Evolutionary conservation across 2,113 vertebrate genomes (phyloP), one percentile per base, ranked within the genome.

Genomic region (Hemibagrus wyckioides): DNA sequence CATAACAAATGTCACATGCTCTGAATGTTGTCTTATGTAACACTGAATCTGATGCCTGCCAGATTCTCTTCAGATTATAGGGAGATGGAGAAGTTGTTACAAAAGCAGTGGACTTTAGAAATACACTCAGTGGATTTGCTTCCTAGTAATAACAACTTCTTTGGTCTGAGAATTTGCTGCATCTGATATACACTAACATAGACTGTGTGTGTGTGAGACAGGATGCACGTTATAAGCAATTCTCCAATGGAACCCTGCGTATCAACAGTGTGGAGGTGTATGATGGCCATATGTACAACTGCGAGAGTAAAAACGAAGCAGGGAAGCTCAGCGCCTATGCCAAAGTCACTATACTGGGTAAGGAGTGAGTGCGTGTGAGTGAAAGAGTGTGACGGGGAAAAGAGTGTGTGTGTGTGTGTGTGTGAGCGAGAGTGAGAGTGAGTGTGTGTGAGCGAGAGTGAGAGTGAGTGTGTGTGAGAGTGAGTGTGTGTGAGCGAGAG

Each of bases 251-350:
- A 82, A 96, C 97, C 0, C 91, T 97, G 87, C 96, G 96, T 76
- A 97, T 97, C 90, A 96, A 97, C 91, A 96, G 92, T 0, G 97
- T 97, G 91, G 97, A 97, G 87, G 97, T 97, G 2, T 97, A 97
- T 0, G 97, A 97, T 0, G 96, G 95, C 8, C 96, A 95, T 0
- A 30, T 92, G 88, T 97, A 97, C 91, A 95, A 93, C 82, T 97
- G 97, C 0, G 93, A 95, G 89, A 96, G 95, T 93, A 95, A 93
- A 91, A 97, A 96, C 0, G 93, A 93, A 0, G 97, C 96, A 0
- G 97, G 97, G 52, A 94, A 90, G 88, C 92, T 97, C 0, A 94
- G 92, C 67, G 96, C 94, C 17, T 93, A 94, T 0, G 96, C 96
- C 0, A 95, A 95, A 0, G 97, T 97, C 41, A 93, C 94, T 0